These are phyloP conservation scores for Protophormia terraenovae DNA, from an alignment of 2,888 invertebrate genomes.

Conservation along the genomic window DNA sequence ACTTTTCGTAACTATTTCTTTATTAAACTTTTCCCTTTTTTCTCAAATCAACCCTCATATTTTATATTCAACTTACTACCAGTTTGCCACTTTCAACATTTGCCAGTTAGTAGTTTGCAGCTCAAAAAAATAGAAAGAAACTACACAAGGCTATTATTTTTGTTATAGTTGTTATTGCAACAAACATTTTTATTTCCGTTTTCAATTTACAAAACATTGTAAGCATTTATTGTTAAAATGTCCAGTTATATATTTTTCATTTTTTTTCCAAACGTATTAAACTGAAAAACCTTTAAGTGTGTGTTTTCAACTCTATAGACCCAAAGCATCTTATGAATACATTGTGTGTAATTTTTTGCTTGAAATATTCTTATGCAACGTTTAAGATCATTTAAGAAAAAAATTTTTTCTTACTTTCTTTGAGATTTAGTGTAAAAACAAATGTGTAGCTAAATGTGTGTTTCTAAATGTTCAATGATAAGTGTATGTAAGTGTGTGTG, in stretches of 20 bases:
- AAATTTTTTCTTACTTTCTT: neutral
- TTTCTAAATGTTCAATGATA: too few species aligned
- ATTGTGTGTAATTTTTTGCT: conserved; percentile 27
- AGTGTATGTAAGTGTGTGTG: neutral
- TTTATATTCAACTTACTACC: neutral
- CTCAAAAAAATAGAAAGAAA: too few species aligned
- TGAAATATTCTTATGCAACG: neutral
- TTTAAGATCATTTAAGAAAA: conserved; percentile 4
- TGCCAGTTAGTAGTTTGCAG: neutral
- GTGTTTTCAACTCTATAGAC: neutral
- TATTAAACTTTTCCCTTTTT: too few species aligned
- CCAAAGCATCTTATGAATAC: conserved; percentile 29
- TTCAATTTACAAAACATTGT: conserved; percentile 71
- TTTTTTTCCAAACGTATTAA: neutral
- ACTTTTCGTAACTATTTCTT: too few species aligned
- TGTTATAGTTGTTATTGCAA: conserved; percentile 30
- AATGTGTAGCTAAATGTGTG: neutral
- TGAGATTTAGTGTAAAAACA: neutral
- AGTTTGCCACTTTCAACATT: conserved; percentile 16
- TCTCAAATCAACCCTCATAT: conserved; percentile 4
- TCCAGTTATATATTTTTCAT: conserved; percentile 31
- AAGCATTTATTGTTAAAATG: conserved; percentile 64
- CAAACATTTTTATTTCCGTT: conserved; percentile 69
- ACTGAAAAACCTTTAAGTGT: too few species aligned
- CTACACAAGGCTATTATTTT: neutral